These are phyloP conservation scores for Drosophila peninsularis DNA, from an alignment of 2,888 invertebrate genomes.

Conservation along the genomic window DNA sequence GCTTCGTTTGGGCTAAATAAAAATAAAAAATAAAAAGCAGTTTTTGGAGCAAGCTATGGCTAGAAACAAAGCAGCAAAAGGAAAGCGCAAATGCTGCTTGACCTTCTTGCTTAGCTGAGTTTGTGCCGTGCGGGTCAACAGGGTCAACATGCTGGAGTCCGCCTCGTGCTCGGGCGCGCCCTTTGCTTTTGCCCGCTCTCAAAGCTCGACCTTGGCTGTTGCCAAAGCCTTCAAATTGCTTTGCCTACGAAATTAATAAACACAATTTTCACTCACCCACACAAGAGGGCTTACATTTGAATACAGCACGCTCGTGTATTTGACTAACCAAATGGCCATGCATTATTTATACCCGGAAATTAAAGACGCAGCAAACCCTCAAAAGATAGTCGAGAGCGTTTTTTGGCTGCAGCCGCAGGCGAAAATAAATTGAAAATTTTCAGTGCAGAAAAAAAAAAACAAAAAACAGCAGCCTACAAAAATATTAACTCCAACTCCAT, in stretches of 20 bases:
- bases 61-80: conserved; percentile 27
- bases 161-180: conserved; percentile 17
- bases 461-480: conserved; percentile 1
- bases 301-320: conserved; percentile 35
- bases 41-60: conserved; percentile 13
- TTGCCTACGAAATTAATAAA: conserved; percentile 49
- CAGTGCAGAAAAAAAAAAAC: conserved; percentile 34
- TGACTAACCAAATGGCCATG: conserved; percentile 59
- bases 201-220: conserved; percentile 12
- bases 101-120: conserved; percentile 42
- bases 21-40: background rate
- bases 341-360: conserved; percentile 64
- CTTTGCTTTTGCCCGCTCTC: background rate
- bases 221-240: conserved; percentile 26
- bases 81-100: conserved; percentile 47
- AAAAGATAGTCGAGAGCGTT: conserved; percentile 36
- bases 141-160: conserved; percentile 25
- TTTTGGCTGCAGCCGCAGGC: conserved; percentile 63
- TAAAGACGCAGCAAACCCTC: conserved; percentile 55
- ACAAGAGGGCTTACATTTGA: conserved; percentile 52
- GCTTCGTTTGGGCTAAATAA: background rate
- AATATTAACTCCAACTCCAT: conserved; percentile 25
- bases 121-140: conserved; percentile 15
- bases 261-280: conserved; percentile 51
- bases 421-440: conserved; percentile 75